Evolutionary conservation across 2,797 vertebrate species (phyloP).

Genomic region (Heliangelus exortis): DNA sequence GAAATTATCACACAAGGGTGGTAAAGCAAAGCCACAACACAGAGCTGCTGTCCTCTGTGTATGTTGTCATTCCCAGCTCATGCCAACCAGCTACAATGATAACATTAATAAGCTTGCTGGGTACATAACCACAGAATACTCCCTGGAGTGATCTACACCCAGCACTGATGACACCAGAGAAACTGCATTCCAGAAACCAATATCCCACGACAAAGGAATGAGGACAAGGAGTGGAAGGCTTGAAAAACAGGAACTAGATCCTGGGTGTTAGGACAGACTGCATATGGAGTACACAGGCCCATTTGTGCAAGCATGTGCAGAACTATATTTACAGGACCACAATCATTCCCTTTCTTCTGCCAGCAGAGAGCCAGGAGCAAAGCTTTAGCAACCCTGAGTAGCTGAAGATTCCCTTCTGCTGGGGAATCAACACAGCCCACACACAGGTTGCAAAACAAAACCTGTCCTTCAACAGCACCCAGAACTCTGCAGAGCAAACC

Average conservation of each 20-base stretch:
- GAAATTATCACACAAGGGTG: background rate
- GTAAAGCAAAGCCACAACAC: constrained; percentile 50
- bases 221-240: constrained; percentile 68
- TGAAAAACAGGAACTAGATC: constrained; percentile 66
- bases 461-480: constrained; percentile 18
- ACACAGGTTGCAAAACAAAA: constrained; percentile 48
- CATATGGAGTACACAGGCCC: constrained; percentile 19
- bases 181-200: constrained; percentile 74
- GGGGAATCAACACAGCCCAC: constrained; percentile 19
- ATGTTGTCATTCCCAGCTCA: constrained; percentile 3
- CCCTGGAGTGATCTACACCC: constrained; percentile 70
- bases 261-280: constrained; percentile 45
- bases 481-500: constrained; percentile 5
- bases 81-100: constrained; percentile 20
- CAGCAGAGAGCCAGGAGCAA: constrained; percentile 60
- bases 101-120: constrained; percentile 46
- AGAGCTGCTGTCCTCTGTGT: constrained; percentile 7
- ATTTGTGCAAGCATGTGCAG: constrained; percentile 63
- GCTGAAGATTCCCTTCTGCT: constrained; percentile 43
- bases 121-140: constrained; percentile 55
- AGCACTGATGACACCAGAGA: constrained; percentile 75
- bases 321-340: constrained; percentile 64
- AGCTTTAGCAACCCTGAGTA: constrained; percentile 19
- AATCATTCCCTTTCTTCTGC: constrained; percentile 59
- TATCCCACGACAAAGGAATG: constrained; percentile 72